These are phyloP conservation scores for Hirundichthys speculiger DNA, from an alignment of 2,113 vertebrate genomes.

Conservation along the genomic window DNA sequence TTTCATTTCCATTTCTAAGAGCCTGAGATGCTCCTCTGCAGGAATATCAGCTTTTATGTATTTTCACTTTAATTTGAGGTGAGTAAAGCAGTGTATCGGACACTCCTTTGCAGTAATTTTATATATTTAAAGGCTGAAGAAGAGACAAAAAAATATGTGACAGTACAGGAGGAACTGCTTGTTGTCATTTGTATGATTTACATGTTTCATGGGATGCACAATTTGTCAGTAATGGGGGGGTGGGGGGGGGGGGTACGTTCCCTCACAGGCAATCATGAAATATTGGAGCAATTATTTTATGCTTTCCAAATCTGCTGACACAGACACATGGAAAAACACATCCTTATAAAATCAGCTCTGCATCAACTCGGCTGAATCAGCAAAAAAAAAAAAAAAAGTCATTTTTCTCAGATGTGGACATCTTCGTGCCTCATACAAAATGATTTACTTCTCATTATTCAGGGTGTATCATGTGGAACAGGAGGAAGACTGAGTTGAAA, in stretches of 20 bases:
- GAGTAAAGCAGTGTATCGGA: slow-evolving; percentile 18
- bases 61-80: background rate
- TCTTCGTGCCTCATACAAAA: slow-evolving; percentile 19
- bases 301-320: slow-evolving; percentile 53
- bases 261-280: slow-evolving; percentile 26
- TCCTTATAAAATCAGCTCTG: slow-evolving; percentile 47
- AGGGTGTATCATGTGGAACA: slow-evolving; percentile 5
- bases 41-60: background rate
- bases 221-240: slow-evolving; percentile 42
- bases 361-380: slow-evolving; percentile 57
- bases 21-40: background rate
- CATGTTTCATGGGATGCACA: slow-evolving; percentile 34
- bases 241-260: slow-evolving; percentile 15
- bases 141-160: slow-evolving; percentile 17
- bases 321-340: slow-evolving; percentile 31
- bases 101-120: slow-evolving; percentile 20
- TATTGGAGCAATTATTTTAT: slow-evolving; percentile 53
- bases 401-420: slow-evolving; percentile 39
- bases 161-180: slow-evolving; percentile 11
- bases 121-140: slow-evolving; percentile 22
- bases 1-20: background rate
- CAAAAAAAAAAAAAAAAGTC: slow-evolving; percentile 30
- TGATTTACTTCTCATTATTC: slow-evolving; percentile 52
- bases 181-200: slow-evolving; percentile 51
- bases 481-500: slow-evolving; percentile 46